Base-by-base conservation (phyloP, 2,888 invertebrate species). In the Vannuccia rotundouncinata region DNA sequence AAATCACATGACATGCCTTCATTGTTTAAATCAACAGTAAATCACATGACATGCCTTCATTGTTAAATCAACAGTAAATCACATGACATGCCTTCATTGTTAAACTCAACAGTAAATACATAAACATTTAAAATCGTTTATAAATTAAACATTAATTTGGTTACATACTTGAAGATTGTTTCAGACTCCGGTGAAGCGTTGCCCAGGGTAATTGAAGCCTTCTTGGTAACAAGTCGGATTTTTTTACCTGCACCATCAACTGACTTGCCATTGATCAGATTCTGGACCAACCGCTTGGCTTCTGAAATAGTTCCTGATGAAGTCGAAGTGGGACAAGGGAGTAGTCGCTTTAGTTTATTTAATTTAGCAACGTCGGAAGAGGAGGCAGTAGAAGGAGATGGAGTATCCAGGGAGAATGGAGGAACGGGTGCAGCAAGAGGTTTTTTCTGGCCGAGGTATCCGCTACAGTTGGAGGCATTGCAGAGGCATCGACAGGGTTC, bases 391-490 rank as follows among this genome's bases (percentile, higher is more conserved):
- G 10, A 0, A 75, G 75, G 22, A 29, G 75, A 22, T 22, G 77
- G 17, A 0, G 30, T n/a, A 27, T 77, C 30, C 17, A 27, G 77
- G 1, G 77, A 59, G 27, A n/a, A n/a, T n/a, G n/a, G n/a, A n/a
- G n/a, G n/a, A n/a, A n/a, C 66, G 66, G n/a, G n/a, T n/a, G n/a
- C n/a, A n/a, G n/a, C n/a, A n/a, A n/a, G n/a, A n/a, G 73, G 27
- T n/a, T n/a, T n/a, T n/a, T n/a, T n/a, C n/a, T 31, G 30, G 0
- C 95, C 96, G 79, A 97, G 94, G 86, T 92, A 94, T 0, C 96
- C 95, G 79, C 93, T 93, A 86, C 97, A 97, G 82, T 93, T 92
- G 17, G 91, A 89, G 0, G 95, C 92, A 0, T 94, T 94, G 86
- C 97, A 97, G 83, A 92, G 90, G 86, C 97, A 97, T 0, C 91